Evolutionary conservation across 2,888 invertebrate genomes (phyloP).

Genomic region (Acleris emargana): DNA sequence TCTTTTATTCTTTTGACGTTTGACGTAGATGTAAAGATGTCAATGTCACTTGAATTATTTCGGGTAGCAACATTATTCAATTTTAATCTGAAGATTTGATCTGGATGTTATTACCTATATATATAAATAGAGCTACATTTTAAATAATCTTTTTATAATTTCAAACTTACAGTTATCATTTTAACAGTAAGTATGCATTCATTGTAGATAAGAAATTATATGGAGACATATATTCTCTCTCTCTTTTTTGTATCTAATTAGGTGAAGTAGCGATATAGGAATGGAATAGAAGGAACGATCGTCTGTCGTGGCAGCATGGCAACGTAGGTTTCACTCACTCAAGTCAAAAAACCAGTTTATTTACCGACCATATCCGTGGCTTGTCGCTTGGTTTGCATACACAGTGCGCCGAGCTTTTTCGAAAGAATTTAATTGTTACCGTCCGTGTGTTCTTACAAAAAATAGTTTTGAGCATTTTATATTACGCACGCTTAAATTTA

Average conservation of each 20-base stretch:
- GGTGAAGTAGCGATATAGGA: conserved; percentile 3
- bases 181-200: not conserved
- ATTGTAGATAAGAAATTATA: not conserved
- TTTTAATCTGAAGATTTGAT: too few relatives aligned
- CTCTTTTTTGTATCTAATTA: conserved; percentile 4
- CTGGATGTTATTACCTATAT: too few relatives aligned
- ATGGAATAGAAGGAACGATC: conserved; percentile 9
- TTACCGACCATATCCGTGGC: conserved; percentile 64
- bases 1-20: too few relatives aligned
- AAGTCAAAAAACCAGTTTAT: conserved; percentile 79
- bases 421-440: conserved; percentile 31
- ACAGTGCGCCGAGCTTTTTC: conserved; percentile 31
- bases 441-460: conserved; percentile 35
- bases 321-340: conserved; percentile 38
- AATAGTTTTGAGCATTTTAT: conserved; percentile 7
- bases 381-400: conserved; percentile 31
- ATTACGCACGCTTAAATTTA: conserved; percentile 15
- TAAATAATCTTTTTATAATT: too few relatives aligned
- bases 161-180: too few relatives aligned
- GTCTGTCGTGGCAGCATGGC: conserved; percentile 32
- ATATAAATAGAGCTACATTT: too few relatives aligned
- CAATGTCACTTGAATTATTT: too few relatives aligned
- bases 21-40: too few relatives aligned
- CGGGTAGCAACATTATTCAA: too few relatives aligned
- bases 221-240: not conserved